Conservation (phyloP, 2,797 vertebrate species). For the Hylomyscus alleni region DNA sequence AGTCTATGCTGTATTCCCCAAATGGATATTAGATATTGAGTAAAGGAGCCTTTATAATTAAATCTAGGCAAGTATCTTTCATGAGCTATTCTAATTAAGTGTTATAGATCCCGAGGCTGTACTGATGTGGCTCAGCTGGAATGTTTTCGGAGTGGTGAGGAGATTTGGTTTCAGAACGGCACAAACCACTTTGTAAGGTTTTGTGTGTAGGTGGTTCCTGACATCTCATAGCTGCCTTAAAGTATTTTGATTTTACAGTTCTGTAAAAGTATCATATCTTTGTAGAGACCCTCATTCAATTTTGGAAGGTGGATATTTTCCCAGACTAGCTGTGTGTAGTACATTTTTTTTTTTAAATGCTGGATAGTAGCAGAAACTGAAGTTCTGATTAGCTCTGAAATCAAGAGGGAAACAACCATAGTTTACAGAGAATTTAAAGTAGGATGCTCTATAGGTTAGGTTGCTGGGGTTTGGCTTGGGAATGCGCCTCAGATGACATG, state of each 20-base stretch:
- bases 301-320: not conserved
- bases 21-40: slow-evolving; percentile 63
- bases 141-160: not conserved
- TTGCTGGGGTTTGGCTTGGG: not conserved
- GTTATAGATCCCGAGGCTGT: slow-evolving; percentile 52
- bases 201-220: not conserved
- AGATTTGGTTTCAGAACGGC: slow-evolving; percentile 37
- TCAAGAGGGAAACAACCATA: not conserved
- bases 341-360: too few relatives aligned
- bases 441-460: not conserved
- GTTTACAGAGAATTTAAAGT: not conserved
- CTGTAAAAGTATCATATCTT: not conserved
- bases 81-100: slow-evolving; percentile 67
- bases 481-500: not conserved
- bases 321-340: not conserved
- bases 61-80: slow-evolving; percentile 61
- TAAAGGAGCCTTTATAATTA: slow-evolving; percentile 73
- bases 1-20: slow-evolving; percentile 50
- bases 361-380: not conserved
- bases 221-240: not conserved
- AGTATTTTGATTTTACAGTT: not conserved
- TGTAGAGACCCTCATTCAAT: not conserved
- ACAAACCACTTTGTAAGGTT: slow-evolving; percentile 41
- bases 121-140: slow-evolving; percentile 30
- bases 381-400: not conserved